Evolutionary conservation across 2,797 vertebrate species (phyloP).

Genomic region (Tolypeutes matacus): DNA sequence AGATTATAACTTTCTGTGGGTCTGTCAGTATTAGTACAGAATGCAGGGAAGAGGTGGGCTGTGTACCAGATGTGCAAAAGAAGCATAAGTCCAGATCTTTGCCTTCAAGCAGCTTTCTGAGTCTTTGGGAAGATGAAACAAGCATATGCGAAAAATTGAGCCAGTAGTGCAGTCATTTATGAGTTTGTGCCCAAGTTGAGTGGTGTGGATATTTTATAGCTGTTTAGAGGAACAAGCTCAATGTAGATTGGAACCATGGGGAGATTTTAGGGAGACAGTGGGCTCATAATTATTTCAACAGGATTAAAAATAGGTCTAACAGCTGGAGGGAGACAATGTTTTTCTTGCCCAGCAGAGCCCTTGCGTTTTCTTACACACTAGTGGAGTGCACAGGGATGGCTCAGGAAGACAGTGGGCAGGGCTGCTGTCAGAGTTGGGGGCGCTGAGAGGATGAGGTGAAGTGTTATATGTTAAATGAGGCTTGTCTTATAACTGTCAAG

Average conservation of each 20-base stretch:
- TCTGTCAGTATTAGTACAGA: not conserved
- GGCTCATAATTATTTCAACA: not conserved
- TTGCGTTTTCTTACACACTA: not conserved
- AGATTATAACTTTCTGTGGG: not conserved
- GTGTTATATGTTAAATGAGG: not conserved
- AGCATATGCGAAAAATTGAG: not conserved
- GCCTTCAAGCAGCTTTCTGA: not conserved
- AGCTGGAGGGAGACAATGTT: not conserved
- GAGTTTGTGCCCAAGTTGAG: not conserved
- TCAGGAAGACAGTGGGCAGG: not conserved
- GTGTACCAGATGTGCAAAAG: not conserved
- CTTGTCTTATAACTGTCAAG: not conserved
- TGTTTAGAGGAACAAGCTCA: constrained; percentile 10
- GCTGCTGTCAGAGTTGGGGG: not conserved
- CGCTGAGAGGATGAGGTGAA: not conserved
- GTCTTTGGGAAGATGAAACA: not conserved
- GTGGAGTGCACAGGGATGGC: not conserved
- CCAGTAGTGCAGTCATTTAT: not conserved
- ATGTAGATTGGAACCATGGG: not conserved
- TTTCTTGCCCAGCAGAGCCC: not conserved
- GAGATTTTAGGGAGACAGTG: not conserved
- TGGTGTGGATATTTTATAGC: not conserved
- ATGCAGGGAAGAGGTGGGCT: not conserved
- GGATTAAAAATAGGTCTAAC: not conserved
- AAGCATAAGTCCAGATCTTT: not conserved